Evolutionary conservation across 2,113 vertebrate species (phyloP), one percentile per base, ranked within the genome.

Genomic region (Baryphthengus martii): DNA sequence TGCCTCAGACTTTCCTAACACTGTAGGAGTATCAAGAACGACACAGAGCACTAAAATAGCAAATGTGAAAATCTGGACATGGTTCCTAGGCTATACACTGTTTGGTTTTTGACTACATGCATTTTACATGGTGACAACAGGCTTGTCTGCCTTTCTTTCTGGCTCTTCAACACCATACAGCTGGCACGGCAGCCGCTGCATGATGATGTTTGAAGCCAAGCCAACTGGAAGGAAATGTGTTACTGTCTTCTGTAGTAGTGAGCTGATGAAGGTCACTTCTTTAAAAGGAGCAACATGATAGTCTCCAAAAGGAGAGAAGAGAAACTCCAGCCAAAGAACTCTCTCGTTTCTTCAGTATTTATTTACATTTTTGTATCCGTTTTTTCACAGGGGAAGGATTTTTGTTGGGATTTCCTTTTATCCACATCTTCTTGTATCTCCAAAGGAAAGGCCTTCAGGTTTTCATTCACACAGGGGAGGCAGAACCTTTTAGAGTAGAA

Each of bases 401-500:
- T 98, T 19, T 92, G 12, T 3, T 90, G 56, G 4, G 47, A 13
- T 11, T 97, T 98, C 93, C 97, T 99, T 96, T 98, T 99, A 65
- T 97, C 96, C 87, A 99, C 45, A 73, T 99, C 99, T 26, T 96
- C 96, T 96, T 88, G 98, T 80, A 99, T 99, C 97, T 99, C 98
- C 72, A 77, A 92, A 40, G 99, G 98, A 96, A 99, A 99, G 71
- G 98, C 98, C 4, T 97, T 90, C 44, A 98, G 45, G 89, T 99
- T 97, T 93, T 98, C 93, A 83, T 96, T 98, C 85, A 98, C 98
- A 67, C 99, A 99, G 17, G 94, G 98, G 24, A 99, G 96, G 72
- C 99, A 99, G 95, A 99, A 99, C 59, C 98, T 97, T 97, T 98
- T 98, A 72, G 98, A 98, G 97, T 99, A 99, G 97, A 99, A 99